Evolutionary conservation across 37 sponge, comb jelly and placozoan species (phyloP).

Genomic region (Diacarnus erythraeanus): DNA sequence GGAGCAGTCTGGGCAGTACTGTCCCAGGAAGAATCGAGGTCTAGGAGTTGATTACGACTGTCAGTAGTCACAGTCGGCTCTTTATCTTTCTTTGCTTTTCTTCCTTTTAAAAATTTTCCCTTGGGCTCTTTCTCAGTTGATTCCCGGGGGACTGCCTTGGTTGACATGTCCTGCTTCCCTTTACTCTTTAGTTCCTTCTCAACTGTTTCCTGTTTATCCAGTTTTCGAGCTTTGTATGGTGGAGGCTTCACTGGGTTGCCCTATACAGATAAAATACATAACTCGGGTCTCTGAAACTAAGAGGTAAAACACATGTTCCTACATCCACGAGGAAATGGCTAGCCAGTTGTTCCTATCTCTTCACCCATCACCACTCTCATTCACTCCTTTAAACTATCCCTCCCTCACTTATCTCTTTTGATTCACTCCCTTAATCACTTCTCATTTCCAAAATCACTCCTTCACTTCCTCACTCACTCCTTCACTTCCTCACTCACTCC

Average conservation of each 20-base stretch:
- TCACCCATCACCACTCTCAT: too few relatives aligned
- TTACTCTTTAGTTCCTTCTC: neutral
- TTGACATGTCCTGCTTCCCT: neutral
- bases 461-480: neutral
- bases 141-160: neutral
- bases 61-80: neutral
- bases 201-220: neutral
- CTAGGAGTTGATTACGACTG: constrained; percentile 3
- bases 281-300: too few relatives aligned
- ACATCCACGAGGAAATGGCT: too few relatives aligned
- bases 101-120: neutral
- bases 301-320: too few relatives aligned
- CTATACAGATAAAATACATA: too few relatives aligned
- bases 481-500: neutral
- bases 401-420: too few relatives aligned
- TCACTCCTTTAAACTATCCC: too few relatives aligned
- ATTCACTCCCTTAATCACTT: too few relatives aligned
- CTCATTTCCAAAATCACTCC: neutral
- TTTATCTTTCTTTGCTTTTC: neutral
- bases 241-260: constrained; percentile 6
- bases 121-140: neutral
- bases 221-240: neutral
- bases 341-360: too few relatives aligned
- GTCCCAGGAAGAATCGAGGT: constrained; percentile 39
- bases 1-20: neutral